Base-by-base conservation (phyloP, 2,113 vertebrate genomes). In the Corythoichthys haematopterus region DNA sequence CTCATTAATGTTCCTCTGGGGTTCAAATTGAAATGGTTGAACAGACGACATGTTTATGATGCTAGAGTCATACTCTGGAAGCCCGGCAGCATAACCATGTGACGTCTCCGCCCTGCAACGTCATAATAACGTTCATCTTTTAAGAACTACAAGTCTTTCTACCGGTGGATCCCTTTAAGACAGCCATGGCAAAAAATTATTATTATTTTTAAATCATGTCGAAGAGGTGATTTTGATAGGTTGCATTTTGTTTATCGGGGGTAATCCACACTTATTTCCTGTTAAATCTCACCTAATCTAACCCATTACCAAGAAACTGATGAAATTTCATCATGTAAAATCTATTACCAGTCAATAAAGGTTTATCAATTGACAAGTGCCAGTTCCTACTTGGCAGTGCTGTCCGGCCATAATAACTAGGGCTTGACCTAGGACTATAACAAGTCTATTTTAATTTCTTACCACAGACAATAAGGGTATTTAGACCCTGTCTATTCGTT, bases 241-340 rank as follows among this genome's bases (percentile, higher is more conserved):
- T n/a, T 13, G 15, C 37, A 40, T 60, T 40, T 72, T 69, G 77
- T 66, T 75, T 52, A n/a, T 52, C 20, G 50, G 68, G 79, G 58
- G 50, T 75, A 51, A 80, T 81, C 71, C 65, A 50, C 64, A 58
- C 40, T 71, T 72, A 82, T 73, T 79, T 68, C 65, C 70, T 70
- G 65, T 66, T 61, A 52, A 69, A 66, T 45, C 59, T 65, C 77
- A 79, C 71, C 75, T 72, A 48, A 80, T 87, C 58, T 62, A 58
- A 84, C 73, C 71, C 37, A 13, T 70, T 43, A 77, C 79, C 63
- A 69, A 70, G 70, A 81, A 82, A 83, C 82, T 50, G 75, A 83
- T 85, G 83, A 28, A 28, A 28, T 80, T 76, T 74, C 70, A 66
- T 79, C 75, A 80, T 85, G 74, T 82, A 80, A 84, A 69, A 81